These are phyloP conservation scores for Nasonovia ribisnigri DNA, from an alignment of 2,888 invertebrate genomes.

Conservation along the genomic window DNA sequence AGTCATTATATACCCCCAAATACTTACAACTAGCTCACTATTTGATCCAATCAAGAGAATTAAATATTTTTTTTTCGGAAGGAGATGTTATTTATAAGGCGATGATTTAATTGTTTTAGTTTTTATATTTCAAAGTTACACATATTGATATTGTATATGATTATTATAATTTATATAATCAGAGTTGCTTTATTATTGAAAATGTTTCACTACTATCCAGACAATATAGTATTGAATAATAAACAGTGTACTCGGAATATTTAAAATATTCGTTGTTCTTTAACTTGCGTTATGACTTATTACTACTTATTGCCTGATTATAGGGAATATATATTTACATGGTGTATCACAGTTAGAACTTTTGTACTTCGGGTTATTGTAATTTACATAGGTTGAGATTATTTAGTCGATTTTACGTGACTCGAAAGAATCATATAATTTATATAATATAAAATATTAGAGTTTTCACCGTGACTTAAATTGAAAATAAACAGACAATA, in stretches of 20 bases:
- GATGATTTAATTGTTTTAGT: not conserved
- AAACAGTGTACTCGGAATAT: slow-evolving; percentile 16
- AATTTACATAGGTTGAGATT: not conserved
- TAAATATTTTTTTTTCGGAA: not conserved
- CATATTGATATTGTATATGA: not conserved
- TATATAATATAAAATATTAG: not conserved
- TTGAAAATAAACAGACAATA: not conserved
- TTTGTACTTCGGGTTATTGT: not conserved
- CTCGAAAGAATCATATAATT: not conserved
- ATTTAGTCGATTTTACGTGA: not conserved
- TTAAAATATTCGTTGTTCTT: not conserved
- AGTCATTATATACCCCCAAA: not conserved
- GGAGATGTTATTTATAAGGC: not conserved
- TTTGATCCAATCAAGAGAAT: slow-evolving; percentile 46
- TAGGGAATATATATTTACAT: not conserved
- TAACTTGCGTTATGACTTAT: not conserved
- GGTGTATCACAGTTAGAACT: not conserved
- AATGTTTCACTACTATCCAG: not conserved
- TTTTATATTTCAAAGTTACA: not conserved
- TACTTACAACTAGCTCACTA: not conserved
- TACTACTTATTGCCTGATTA: not conserved
- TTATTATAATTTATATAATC: not conserved
- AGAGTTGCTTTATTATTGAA: not conserved
- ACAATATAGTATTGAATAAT: slow-evolving; percentile 31
- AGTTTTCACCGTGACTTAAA: not conserved